phyloP scores from a whole-genome alignment of 2,888 invertebrate genomes.

The Ectemnius lituratus region DNA sequence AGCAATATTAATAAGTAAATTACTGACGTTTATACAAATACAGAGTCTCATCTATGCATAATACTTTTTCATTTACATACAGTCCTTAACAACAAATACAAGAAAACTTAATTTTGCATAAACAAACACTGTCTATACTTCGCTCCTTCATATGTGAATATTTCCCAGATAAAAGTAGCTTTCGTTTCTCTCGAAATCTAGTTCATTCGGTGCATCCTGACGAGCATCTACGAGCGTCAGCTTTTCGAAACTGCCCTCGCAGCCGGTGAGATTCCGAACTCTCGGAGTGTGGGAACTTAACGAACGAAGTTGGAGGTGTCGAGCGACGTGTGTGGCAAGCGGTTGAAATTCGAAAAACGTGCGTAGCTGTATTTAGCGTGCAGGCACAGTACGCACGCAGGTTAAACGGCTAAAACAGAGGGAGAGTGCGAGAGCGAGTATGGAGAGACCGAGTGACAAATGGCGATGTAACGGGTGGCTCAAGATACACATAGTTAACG shows the following conservation, averaged over 20 bases:
- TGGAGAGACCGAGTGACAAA: conserved; percentile 61
- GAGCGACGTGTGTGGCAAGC: neutral
- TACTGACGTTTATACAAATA: too few species aligned
- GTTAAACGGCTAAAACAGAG: conserved; percentile 52
- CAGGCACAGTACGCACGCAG: conserved; percentile 36
- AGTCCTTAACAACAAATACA: too few species aligned
- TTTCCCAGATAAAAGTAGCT: neutral
- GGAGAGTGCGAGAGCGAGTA: conserved; percentile 37
- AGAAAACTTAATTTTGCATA: neutral
- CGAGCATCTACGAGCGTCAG: neutral
- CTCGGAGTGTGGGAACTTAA: neutral
- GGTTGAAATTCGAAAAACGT: neutral
- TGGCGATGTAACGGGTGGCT: conserved; percentile 64
- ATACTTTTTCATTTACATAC: too few species aligned
- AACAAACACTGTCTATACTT: neutral
- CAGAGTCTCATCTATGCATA: too few species aligned
- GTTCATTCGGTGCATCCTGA: neutral
- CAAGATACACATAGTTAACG: conserved; percentile 71
- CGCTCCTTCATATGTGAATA: neutral
- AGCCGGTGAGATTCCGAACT: neutral
- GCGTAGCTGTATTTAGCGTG: conserved; percentile 29
- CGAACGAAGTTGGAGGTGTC: neutral
- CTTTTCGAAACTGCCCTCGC: neutral
- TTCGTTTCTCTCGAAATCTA: neutral
- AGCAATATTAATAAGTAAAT: neutral